Conservation (phyloP, 2,888 invertebrate genomes). For the Bursaphelenchus okinawaensis region DNA sequence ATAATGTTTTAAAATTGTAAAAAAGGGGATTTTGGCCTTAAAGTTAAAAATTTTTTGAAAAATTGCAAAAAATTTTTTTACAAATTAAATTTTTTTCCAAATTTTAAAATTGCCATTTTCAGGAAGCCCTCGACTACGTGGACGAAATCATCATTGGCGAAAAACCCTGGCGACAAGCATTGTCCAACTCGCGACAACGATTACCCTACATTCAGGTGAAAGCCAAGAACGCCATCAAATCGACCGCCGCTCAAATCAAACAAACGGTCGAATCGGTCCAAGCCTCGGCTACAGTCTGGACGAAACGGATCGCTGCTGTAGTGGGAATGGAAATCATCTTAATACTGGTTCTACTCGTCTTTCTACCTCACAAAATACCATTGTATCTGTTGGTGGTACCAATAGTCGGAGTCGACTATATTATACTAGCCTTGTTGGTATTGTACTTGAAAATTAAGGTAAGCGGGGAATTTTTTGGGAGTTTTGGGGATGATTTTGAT, state of each 20-base stretch:
- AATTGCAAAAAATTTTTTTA: too few relatives aligned
- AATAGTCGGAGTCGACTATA: conserved; percentile 43
- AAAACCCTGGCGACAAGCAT: conserved; percentile 39
- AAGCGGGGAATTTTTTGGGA: background rate
- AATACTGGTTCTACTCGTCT: conserved; percentile 28
- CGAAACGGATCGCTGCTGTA: conserved; percentile 20
- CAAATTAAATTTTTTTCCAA: background rate
- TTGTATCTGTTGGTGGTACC: conserved; percentile 43
- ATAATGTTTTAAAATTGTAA: too few relatives aligned
- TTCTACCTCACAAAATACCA: conserved; percentile 40
- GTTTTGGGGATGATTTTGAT: too few relatives aligned
- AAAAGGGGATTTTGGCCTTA: too few relatives aligned
- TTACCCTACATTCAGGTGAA: conserved; percentile 48
- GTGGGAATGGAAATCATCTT: conserved; percentile 30
- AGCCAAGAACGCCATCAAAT: conserved; percentile 19
- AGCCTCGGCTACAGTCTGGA: conserved; percentile 7
- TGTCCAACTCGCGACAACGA: conserved; percentile 42
- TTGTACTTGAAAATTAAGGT: conserved; percentile 32
- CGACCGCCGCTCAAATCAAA: background rate
- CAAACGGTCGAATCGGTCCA: background rate
- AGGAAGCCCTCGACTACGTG: conserved; percentile 53
- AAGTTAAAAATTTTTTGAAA: too few relatives aligned
- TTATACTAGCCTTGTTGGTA: conserved; percentile 33
- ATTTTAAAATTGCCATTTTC: conserved; percentile 12
- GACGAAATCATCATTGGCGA: conserved; percentile 53